Evolutionary conservation across 2,888 invertebrate genomes (phyloP), one percentile per base, ranked within the genome.

Genomic region (Acheta domesticus): DNA sequence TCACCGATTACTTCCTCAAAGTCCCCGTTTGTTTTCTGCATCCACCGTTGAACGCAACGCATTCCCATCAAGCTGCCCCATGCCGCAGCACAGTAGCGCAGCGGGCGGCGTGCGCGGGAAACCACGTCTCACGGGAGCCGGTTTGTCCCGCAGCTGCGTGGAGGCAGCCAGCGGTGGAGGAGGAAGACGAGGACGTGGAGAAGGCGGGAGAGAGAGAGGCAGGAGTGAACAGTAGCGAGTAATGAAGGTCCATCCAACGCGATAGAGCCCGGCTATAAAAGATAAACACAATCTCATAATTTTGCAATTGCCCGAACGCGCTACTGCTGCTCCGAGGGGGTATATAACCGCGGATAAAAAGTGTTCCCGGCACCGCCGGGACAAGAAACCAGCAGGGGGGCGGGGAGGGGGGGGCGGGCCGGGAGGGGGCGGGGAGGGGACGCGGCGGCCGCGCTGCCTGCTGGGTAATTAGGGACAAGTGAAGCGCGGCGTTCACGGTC

Each of bases 171-270:
- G 62, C 62, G 16, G 16, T 8, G 8, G n/a, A n/a, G 62, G 62
- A 62, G 16, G 14, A n/a, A 5, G 62, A 19, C 62, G 62, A 23
- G 23, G 23, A 23, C 2, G 62, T 8, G 4, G 62, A n/a, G 4
- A 36, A 36, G 36, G 62, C 1, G 62, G 16, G 8, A 36, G 36
- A 36, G 62, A 5, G 8, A 36, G 36, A 36, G 36, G 62, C 62
- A 16, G 62, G 62, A 8, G 62, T 8, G 62, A 62, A 62, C 62
- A 62, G 62, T 62, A 62, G 62, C 62, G 16, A n/a, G 62, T 62
- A 62, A 62, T 62, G 62, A 62, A 62, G 62, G 62, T n/a, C 62
- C 62, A 62, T 62, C 62, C 62, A n/a, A 62, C 62, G 62, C 62
- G 62, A 62, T 62, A 62, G 62, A 62, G 62, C 62, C 36, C 62